Conservation (phyloP, 1,140 invertebrate species). For the Diorhabda carinulata region DNA sequence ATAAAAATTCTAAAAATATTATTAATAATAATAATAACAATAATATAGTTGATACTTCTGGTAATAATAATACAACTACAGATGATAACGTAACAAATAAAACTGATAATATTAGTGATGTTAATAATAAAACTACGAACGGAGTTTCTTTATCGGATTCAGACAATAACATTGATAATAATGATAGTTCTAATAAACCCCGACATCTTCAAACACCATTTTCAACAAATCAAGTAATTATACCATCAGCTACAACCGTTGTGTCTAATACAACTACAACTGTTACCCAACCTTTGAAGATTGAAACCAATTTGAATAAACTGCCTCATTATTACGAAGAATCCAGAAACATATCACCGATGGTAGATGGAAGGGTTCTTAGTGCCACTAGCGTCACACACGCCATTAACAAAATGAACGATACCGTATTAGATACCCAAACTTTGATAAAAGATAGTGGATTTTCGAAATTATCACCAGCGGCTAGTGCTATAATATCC, state of each 20-base stretch:
- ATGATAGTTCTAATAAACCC: constrained; percentile 3
- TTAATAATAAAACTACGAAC: background rate
- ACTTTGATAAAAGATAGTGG: constrained; percentile 43
- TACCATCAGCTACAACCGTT: constrained; percentile 38
- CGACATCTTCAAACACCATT: background rate
- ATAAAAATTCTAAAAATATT: constrained; percentile 5
- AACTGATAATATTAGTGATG: background rate
- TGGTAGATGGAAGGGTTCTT: constrained; percentile 40
- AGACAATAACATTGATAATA: constrained; percentile 9
- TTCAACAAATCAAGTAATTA: constrained; percentile 24
- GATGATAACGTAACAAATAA: background rate
- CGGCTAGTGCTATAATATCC: constrained; percentile 33
- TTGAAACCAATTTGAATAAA: constrained; percentile 36
- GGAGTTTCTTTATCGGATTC: background rate
- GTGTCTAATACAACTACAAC: constrained; percentile 44
- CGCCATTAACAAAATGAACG: constrained; percentile 47
- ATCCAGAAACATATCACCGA: constrained; percentile 34
- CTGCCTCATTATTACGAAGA: constrained; percentile 11
- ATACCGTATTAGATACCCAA: constrained; percentile 45
- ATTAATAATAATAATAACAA: constrained; percentile 3
- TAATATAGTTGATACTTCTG: constrained; percentile 10
- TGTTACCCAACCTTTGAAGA: constrained; percentile 43
- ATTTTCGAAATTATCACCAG: constrained; percentile 35
- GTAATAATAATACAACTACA: constrained; percentile 8
- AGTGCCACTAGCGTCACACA: constrained; percentile 46